Conservation (phyloP, 2,797 vertebrate species). For the Lerista edwardsae region DNA sequence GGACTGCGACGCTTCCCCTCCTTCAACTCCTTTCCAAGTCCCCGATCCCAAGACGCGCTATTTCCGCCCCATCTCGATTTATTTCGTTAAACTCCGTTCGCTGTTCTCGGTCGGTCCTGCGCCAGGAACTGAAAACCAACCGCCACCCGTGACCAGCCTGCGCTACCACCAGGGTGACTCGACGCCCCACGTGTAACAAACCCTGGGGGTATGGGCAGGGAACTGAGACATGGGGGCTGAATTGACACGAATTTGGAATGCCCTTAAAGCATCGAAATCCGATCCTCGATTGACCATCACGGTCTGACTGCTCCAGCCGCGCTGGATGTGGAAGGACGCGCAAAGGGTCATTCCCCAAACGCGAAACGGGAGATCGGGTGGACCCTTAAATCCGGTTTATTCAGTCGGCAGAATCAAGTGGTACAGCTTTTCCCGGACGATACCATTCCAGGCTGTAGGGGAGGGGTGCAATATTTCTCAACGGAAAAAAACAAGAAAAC, state of each 20-base stretch:
- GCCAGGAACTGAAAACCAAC: neutral
- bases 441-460: neutral
- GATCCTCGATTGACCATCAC: neutral
- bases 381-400: no score
- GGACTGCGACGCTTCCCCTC: no score
- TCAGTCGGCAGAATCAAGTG: neutral
- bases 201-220: neutral
- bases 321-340: neutral
- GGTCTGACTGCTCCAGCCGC: neutral
- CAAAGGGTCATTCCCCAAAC: neutral
- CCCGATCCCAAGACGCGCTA: neutral
- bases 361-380: fast-evolving
- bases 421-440: neutral
- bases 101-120: no score
- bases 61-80: neutral
- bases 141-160: neutral
- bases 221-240: no score
- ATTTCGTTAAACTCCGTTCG: no score
- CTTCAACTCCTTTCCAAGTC: neutral
- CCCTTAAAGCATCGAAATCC: neutral
- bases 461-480: neutral
- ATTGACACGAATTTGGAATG: neutral
- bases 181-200: neutral
- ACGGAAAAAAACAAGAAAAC: neutral
- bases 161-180: neutral